These are phyloP conservation scores for Chaetophractus vellerosus DNA, from an alignment of 2,797 vertebrate species.

Conservation along the genomic window DNA sequence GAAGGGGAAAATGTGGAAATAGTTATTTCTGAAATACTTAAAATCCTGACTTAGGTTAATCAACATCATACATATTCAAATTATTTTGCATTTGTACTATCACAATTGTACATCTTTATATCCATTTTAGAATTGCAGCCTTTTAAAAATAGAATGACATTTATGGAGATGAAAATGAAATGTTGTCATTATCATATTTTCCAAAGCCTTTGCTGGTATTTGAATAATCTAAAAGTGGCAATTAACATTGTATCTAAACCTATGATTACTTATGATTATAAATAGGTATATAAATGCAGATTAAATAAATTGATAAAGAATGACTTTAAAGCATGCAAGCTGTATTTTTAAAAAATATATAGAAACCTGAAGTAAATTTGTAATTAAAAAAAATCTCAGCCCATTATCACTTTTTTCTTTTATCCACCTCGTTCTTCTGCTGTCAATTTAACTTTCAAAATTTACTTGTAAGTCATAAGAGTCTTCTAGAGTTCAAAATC, in stretches of 20 bases:
- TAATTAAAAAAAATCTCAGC: neutral
- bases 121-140: neutral
- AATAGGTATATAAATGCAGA: neutral
- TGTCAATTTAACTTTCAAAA: neutral
- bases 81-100: conserved; percentile 40
- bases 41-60: conserved; percentile 22
- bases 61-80: conserved; percentile 52
- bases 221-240: conserved; percentile 57
- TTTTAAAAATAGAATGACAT: conserved; percentile 65
- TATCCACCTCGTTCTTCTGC: neutral
- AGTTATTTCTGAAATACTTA: conserved; percentile 9
- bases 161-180: conserved; percentile 58
- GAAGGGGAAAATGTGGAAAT: neutral
- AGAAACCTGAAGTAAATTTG: neutral
- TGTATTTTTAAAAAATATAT: neutral
- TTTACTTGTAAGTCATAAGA: neutral
- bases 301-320: neutral
- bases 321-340: neutral
- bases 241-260: conserved; percentile 45
- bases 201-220: neutral
- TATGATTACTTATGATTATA: conserved; percentile 54
- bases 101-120: conserved; percentile 15
- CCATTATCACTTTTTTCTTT: neutral
- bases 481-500: neutral
- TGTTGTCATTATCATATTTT: conserved; percentile 61